These are phyloP conservation scores for Meteorus sp. DNA, from an alignment of 1,140 invertebrate genomes.

Conservation along the genomic window DNA sequence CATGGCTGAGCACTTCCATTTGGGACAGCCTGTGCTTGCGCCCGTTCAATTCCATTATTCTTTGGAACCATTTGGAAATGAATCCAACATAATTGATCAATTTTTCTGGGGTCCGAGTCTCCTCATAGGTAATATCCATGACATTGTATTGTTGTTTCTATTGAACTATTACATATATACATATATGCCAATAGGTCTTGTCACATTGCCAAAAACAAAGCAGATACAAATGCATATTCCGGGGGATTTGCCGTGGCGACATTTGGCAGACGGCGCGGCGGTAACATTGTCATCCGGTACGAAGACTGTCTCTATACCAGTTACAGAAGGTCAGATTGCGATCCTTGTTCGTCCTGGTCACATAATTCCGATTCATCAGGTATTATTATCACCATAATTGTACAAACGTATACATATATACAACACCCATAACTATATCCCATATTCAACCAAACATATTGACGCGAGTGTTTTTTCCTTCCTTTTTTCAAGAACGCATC, in stretches of 20 bases:
- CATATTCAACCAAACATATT: too few species aligned
- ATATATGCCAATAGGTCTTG: slow-evolving; percentile 27
- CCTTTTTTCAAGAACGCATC: slow-evolving; percentile 15
- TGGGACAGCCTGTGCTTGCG: slow-evolving; percentile 26
- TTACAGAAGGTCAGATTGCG: slow-evolving; percentile 27
- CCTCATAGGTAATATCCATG: slow-evolving; percentile 29
- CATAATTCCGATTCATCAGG: slow-evolving; percentile 35
- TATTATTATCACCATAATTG: slow-evolving; percentile 7
- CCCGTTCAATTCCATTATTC: slow-evolving; percentile 29
- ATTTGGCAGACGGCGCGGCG: slow-evolving; percentile 28
- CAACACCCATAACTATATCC: too few species aligned
- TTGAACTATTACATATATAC: background rate
- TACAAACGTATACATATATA: background rate
- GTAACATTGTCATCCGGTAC: slow-evolving; percentile 19
- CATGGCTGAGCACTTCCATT: slow-evolving; percentile 15
- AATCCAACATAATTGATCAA: slow-evolving; percentile 19
- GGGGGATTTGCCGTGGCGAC: slow-evolving; percentile 32
- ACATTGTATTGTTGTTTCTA: background rate
- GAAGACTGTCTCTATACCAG: slow-evolving; percentile 15
- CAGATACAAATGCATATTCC: slow-evolving; percentile 36
- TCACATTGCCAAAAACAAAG: slow-evolving; percentile 27
- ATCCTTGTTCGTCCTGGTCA: slow-evolving; percentile 34
- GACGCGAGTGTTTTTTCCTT: slow-evolving; percentile 5
- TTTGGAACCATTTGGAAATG: background rate
- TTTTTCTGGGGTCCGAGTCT: slow-evolving; percentile 35